These are phyloP conservation scores for Eristalis arbustorum DNA, from an alignment of 2,888 invertebrate species.

Conservation along the genomic window DNA sequence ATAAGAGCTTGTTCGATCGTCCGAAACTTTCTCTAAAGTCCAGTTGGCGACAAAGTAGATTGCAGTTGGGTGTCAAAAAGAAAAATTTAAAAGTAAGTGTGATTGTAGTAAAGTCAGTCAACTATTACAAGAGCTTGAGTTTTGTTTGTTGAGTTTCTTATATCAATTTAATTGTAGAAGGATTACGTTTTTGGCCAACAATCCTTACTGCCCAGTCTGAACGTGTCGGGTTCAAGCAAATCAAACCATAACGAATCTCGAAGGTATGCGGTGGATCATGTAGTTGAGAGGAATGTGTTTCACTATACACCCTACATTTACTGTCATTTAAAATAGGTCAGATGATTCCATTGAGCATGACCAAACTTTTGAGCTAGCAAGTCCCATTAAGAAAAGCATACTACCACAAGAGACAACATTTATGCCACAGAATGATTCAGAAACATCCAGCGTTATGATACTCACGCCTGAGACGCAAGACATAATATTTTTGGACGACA, in stretches of 20 bases:
- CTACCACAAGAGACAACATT: neutral
- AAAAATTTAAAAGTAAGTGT: neutral
- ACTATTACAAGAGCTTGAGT: no score
- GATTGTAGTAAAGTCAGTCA: neutral
- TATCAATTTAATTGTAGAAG: neutral
- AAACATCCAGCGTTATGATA: constrained; percentile 74
- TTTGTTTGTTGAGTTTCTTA: neutral
- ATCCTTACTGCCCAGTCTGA: neutral
- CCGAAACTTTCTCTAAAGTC: constrained; percentile 20
- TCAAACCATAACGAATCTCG: neutral
- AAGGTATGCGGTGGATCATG: neutral
- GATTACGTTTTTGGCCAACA: neutral
- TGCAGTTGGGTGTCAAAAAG: constrained; percentile 31
- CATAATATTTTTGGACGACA: constrained; percentile 77
- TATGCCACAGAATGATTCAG: neutral
- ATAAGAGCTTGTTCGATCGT: neutral
- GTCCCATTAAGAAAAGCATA: neutral
- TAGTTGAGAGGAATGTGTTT: neutral
- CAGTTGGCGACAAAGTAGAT: constrained; percentile 31
- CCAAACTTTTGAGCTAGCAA: neutral
- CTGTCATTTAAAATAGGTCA: neutral
- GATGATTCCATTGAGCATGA: neutral
- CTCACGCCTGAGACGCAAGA: constrained; percentile 77
- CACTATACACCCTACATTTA: neutral
- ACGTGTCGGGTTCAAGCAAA: neutral